Conservation (phyloP, 2,797 vertebrate species). For the Silurus aristotelis region DNA sequence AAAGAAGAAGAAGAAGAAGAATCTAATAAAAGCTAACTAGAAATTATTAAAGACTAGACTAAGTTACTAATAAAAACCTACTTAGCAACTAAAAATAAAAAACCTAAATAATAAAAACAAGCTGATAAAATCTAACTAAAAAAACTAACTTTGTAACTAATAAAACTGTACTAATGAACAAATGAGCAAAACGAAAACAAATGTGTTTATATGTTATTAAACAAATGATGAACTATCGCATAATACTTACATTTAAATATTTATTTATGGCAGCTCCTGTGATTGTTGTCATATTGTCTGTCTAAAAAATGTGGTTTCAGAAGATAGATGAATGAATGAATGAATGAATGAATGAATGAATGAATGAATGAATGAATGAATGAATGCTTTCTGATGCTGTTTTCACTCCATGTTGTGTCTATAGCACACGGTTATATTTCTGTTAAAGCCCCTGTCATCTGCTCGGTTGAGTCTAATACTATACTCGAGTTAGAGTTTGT, state of each 20-base stretch:
- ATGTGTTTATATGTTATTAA: neutral
- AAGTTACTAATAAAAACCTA: neutral
- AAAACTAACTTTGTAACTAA: neutral
- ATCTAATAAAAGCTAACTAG: too few species aligned
- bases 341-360: neutral
- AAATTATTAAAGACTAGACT: too few species aligned
- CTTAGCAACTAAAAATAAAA: neutral
- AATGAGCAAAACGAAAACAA: neutral
- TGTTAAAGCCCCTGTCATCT: constrained; percentile 51
- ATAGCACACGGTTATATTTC: neutral
- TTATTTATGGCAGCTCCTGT: neutral
- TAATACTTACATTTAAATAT: neutral
- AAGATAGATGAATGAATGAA: constrained; percentile 27
- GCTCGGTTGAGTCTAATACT: constrained; percentile 42
- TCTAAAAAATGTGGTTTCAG: neutral
- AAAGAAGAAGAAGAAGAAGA: too few species aligned
- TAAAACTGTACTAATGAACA: neutral
- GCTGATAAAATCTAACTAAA: neutral
- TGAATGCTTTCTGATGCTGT: neutral
- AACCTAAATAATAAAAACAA: neutral
- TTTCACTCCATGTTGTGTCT: neutral
- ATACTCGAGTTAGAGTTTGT: constrained; percentile 53
- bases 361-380: too few species aligned
- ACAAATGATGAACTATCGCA: neutral
- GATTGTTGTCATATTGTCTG: neutral